Evolutionary conservation across 2,797 vertebrate genomes (phyloP).

Genomic region (Staurois parvus): DNA sequence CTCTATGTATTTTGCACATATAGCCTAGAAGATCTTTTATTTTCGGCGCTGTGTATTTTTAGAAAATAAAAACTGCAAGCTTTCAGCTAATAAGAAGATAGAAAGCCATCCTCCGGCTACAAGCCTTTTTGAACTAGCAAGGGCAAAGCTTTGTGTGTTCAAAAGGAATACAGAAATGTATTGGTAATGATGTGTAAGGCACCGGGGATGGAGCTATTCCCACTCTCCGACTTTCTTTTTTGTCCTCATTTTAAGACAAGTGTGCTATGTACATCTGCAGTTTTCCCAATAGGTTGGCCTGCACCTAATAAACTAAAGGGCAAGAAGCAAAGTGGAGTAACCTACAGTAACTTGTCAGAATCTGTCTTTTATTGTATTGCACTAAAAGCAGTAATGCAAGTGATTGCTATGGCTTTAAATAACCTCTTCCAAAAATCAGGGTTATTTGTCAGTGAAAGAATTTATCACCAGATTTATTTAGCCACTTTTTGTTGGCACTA

Average conservation of each 20-base stretch:
- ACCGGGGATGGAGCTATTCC: slow-evolving; percentile 6
- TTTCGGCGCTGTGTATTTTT: slow-evolving; percentile 13
- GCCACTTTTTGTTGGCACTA: too few species aligned
- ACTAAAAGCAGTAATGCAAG: too few species aligned
- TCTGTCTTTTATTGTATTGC: too few species aligned
- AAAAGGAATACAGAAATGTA: slow-evolving; percentile 36
- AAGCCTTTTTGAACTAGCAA: slow-evolving; percentile 9
- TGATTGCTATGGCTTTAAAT: too few species aligned
- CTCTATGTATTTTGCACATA: background rate
- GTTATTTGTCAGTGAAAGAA: too few species aligned
- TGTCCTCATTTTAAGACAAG: slow-evolving; percentile 13
- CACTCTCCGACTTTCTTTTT: background rate
- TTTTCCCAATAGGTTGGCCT: background rate
- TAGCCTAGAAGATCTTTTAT: slow-evolving; percentile 25
- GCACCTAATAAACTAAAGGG: background rate
- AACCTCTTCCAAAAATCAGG: too few species aligned
- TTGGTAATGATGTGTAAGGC: slow-evolving; percentile 20
- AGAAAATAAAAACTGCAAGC: slow-evolving; percentile 4
- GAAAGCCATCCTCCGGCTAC: slow-evolving; percentile 8
- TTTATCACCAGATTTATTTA: too few species aligned
- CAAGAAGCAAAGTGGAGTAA: background rate
- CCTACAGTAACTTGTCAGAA: too few species aligned
- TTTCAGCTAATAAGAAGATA: slow-evolving; percentile 6
- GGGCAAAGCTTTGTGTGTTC: slow-evolving; percentile 32
- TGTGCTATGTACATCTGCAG: background rate